Conservation (phyloP, 1,140 invertebrate genomes). For the Pentalonia nigronervosa region DNA sequence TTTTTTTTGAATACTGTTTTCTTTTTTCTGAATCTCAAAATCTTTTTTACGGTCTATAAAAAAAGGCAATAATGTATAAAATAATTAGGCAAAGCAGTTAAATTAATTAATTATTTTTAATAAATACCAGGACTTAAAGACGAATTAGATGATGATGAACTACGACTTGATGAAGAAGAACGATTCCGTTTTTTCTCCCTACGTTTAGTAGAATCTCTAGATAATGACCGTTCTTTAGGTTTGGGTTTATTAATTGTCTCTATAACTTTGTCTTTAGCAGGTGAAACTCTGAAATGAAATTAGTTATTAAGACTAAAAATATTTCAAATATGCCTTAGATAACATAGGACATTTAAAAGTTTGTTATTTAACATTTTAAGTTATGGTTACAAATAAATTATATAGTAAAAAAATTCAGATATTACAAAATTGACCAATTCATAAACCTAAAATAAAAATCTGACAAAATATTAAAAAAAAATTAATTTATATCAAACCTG, state of each 20-base stretch:
- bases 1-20: conserved; percentile 81
- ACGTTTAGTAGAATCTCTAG: conserved; percentile 33
- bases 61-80: not conserved
- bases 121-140: conserved; percentile 32
- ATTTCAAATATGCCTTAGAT: too few species aligned
- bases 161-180: conserved; percentile 55
- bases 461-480: too few species aligned
- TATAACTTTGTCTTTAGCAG: not conserved
- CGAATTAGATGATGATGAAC: conserved; percentile 47
- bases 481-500: too few species aligned
- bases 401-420: not conserved
- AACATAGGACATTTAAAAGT: too few species aligned
- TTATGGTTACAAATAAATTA: too few species aligned
- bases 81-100: not conserved
- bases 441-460: too few species aligned
- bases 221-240: conserved; percentile 47
- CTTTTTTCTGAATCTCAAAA: conserved; percentile 78
- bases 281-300: conserved; percentile 21
- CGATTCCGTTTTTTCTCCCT: conserved; percentile 11
- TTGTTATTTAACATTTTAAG: too few species aligned
- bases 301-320: too few species aligned
- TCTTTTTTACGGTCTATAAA: conserved; percentile 66
- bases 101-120: not conserved
- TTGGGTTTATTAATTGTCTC: conserved; percentile 48
- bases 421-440: not conserved